Conservation (phyloP, 1,140 invertebrate genomes). For the Drosophila azteca region DNA sequence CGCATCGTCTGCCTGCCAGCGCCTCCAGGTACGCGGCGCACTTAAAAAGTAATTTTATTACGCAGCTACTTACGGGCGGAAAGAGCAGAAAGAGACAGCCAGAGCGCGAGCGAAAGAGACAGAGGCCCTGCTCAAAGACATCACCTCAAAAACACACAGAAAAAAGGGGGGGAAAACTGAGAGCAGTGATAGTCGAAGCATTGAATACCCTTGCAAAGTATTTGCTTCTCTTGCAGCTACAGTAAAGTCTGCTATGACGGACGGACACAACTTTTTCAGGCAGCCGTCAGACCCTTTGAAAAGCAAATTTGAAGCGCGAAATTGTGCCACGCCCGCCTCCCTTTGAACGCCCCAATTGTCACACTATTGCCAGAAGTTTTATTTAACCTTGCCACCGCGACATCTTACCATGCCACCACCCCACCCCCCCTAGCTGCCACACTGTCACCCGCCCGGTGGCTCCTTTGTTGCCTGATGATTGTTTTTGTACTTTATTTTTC, state of each 20-base stretch:
- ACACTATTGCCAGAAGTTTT: constrained; percentile 65
- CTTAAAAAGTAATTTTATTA: constrained; percentile 81
- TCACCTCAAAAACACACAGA: too few species aligned
- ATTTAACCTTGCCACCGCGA: constrained; percentile 19
- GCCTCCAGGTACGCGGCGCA: constrained; percentile 65
- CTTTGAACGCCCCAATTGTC: constrained; percentile 50
- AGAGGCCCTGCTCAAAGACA: not conserved
- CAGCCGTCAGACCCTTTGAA: too few species aligned
- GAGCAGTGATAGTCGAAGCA: not conserved
- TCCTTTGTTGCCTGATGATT: constrained; percentile 24
- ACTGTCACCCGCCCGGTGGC: not conserved
- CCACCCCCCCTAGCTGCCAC: not conserved
- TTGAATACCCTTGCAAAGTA: too few species aligned
- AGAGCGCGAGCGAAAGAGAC: not conserved
- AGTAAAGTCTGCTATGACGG: too few species aligned
- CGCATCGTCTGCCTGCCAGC: constrained; percentile 8
- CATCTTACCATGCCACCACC: constrained; percentile 2
- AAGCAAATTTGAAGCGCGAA: constrained; percentile 48
- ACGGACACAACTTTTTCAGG: too few species aligned
- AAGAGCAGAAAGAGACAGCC: not conserved
- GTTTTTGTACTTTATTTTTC: constrained; percentile 42
- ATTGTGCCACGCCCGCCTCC: constrained; percentile 36
- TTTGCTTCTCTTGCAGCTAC: too few species aligned
- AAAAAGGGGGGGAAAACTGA: too few species aligned
- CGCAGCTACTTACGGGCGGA: constrained; percentile 66